phyloP scores from a whole-genome alignment of 30 jellyfish, hydroid and myxozoan genomes.

The Morbakka virulenta region DNA sequence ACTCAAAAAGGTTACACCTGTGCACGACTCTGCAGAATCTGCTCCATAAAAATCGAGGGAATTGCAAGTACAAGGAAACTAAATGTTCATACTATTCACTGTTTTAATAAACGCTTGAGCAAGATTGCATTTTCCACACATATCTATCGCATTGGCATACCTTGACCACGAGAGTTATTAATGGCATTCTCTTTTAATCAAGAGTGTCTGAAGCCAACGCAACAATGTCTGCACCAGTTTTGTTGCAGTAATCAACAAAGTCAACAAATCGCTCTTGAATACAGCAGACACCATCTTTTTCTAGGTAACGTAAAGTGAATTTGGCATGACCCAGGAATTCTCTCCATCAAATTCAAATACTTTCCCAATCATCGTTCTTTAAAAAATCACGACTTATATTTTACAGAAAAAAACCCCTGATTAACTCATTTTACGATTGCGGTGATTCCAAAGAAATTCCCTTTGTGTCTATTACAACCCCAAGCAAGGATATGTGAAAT shows the following conservation, averaged over 20 bases:
- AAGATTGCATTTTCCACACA: constrained; percentile 67
- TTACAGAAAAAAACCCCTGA: background rate
- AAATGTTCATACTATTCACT: background rate
- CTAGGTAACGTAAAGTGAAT: constrained; percentile 15
- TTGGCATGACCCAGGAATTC: constrained; percentile 39
- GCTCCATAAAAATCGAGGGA: background rate
- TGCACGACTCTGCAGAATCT: constrained; percentile 30
- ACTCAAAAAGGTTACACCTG: constrained; percentile 49
- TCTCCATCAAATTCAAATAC: background rate
- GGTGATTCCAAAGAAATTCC: constrained; percentile 9
- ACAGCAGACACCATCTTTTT: no score
- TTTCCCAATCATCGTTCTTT: background rate
- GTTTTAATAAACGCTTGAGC: background rate
- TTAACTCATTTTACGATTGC: background rate
- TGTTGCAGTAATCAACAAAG: constrained; percentile 54
- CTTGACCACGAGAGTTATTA: constrained; percentile 65
- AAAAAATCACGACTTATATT: background rate
- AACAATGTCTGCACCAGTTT: constrained; percentile 43
- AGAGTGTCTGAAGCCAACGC: constrained; percentile 37
- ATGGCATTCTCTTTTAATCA: no score
- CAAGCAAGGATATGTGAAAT: constrained; percentile 44
- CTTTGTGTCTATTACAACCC: constrained; percentile 34
- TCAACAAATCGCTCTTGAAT: constrained; percentile 25
- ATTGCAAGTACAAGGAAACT: background rate
- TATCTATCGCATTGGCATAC: no score